Conservation (phyloP, 1,140 invertebrate species). For the Drosophila insularis region DNA sequence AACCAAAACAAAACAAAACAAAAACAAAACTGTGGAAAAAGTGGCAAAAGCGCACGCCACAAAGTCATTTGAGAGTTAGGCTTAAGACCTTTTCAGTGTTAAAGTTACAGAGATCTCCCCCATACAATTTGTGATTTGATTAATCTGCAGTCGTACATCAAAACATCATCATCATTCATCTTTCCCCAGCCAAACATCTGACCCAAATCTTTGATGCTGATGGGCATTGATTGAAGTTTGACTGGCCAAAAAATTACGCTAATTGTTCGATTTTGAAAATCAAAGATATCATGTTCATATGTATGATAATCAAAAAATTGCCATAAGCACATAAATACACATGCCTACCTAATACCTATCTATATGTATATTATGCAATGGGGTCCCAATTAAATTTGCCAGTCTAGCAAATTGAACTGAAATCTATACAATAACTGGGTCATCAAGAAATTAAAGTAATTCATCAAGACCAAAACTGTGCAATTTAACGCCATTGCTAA, state of each 20-base stretch:
- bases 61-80: slow-evolving; percentile 48
- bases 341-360: no score
- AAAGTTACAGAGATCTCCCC: slow-evolving; percentile 6
- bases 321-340: slow-evolving; percentile 14
- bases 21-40: background rate
- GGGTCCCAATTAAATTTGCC: slow-evolving; percentile 45
- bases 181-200: slow-evolving; percentile 21
- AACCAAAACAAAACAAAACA: background rate
- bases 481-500: slow-evolving; percentile 64
- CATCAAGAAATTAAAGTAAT: slow-evolving; percentile 50
- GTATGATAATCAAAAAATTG: background rate
- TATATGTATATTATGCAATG: slow-evolving; percentile 10
- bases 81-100: slow-evolving; percentile 11
- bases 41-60: slow-evolving; percentile 42
- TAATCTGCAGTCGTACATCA: slow-evolving; percentile 65
- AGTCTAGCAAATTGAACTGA: slow-evolving; percentile 47
- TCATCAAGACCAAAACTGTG: slow-evolving; percentile 25
- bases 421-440: slow-evolving; percentile 52
- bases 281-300: slow-evolving; percentile 26
- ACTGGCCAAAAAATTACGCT: slow-evolving; percentile 44
- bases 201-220: slow-evolving; percentile 52
- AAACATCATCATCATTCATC: slow-evolving; percentile 71
- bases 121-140: slow-evolving; percentile 52
- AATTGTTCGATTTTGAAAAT: slow-evolving; percentile 39
- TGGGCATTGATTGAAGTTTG: slow-evolving; percentile 58